Conservation (phyloP, 2,888 invertebrate species). For the Apotomis capreana region DNA sequence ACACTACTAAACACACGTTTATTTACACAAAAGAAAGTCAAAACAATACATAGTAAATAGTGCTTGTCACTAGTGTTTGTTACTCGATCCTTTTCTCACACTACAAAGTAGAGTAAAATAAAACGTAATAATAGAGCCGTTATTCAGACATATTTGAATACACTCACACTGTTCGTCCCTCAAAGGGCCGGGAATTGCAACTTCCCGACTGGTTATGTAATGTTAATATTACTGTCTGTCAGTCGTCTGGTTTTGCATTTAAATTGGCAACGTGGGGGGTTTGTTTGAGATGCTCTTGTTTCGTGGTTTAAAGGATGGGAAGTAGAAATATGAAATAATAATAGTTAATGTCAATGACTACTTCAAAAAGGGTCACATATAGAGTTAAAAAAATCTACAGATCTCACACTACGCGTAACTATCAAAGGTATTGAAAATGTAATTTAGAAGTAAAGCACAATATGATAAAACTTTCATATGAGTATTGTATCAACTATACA, state of each 20-base stretch:
- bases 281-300: slow-evolving; percentile 33
- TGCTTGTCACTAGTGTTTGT: too few species aligned
- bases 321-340: slow-evolving; percentile 3
- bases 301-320: neutral
- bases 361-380: too few species aligned
- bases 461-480: too few species aligned
- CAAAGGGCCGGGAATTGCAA: slow-evolving; percentile 23
- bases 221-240: slow-evolving; percentile 54
- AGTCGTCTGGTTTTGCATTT: slow-evolving; percentile 57
- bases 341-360: neutral
- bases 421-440: too few species aligned
- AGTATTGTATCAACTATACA: too few species aligned
- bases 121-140: slow-evolving; percentile 4
- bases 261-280: slow-evolving; percentile 50
- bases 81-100: neutral
- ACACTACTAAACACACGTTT: neutral
- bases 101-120: neutral
- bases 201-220: slow-evolving; percentile 49
- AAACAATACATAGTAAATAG: neutral
- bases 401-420: too few species aligned
- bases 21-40: neutral
- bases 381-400: too few species aligned
- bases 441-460: too few species aligned
- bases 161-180: slow-evolving; percentile 2
- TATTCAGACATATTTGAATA: slow-evolving; percentile 7